Conservation (phyloP, 1,140 invertebrate species). For the Teleogryllus occipitalis region DNA sequence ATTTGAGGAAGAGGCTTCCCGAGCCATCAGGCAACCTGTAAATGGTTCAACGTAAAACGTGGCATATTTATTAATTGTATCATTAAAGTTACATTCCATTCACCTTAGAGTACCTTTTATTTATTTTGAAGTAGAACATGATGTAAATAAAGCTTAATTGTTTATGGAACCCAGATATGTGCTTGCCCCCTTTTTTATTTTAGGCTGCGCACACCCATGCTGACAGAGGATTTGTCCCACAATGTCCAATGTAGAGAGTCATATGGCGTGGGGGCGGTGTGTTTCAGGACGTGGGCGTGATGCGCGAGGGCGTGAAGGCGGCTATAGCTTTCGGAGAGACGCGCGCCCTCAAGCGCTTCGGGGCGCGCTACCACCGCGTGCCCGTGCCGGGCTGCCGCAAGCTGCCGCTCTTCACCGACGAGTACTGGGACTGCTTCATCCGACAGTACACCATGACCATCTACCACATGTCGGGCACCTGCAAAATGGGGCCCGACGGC, state of each 20-base stretch:
- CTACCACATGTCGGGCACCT: constrained; percentile 74
- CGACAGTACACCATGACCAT: constrained; percentile 79
- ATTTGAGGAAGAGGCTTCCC: no score
- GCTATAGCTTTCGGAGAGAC: constrained; percentile 64
- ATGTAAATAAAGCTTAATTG: no score
- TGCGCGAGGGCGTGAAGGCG: constrained; percentile 78
- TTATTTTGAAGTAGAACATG: no score
- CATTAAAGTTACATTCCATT: no score
- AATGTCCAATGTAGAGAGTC: neutral
- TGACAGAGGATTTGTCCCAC: no score
- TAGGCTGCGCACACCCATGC: no score
- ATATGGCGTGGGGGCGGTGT: neutral
- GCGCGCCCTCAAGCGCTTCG: constrained; percentile 47
- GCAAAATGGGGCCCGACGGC: constrained; percentile 71
- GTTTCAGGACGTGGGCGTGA: constrained; percentile 46
- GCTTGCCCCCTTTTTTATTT: no score
- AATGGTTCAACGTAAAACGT: no score
- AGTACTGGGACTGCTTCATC: constrained; percentile 74
- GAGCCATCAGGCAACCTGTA: no score
- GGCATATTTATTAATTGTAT: no score
- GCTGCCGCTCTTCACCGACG: constrained; percentile 62
- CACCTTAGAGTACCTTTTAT: no score
- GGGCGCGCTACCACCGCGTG: constrained; percentile 60
- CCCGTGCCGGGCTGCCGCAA: constrained; percentile 72
- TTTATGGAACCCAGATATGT: no score